phyloP scores from a whole-genome alignment of 2,797 vertebrate species.

The Parauchenoglanis ngamensis region DNA sequence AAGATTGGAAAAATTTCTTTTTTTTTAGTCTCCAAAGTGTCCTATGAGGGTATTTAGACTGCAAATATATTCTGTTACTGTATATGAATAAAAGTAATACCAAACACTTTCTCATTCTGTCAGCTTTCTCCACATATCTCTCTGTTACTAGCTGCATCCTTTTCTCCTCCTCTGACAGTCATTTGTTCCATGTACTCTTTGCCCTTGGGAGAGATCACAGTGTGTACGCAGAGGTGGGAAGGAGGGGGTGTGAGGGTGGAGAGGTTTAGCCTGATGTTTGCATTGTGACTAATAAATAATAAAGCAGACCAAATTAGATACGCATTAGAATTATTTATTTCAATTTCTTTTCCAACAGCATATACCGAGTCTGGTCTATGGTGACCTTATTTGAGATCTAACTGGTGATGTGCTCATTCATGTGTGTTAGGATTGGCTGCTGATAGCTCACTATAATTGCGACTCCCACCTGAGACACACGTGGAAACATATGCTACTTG shows the following conservation, averaged over 20 bases:
- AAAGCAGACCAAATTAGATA: not conserved
- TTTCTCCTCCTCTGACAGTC: not conserved
- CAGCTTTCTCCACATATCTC: not conserved
- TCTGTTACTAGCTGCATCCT: not conserved
- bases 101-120: not conserved
- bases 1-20: not conserved
- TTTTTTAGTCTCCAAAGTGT: not conserved
- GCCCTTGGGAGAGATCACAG: slow-evolving; percentile 6
- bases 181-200: not conserved
- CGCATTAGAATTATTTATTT: slow-evolving; percentile 5
- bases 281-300: slow-evolving; percentile 10
- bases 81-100: not conserved
- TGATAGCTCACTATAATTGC: not conserved
- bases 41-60: not conserved
- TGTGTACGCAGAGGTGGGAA: not conserved
- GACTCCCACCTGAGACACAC: not conserved
- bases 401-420: not conserved
- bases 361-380: not conserved
- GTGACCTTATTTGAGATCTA: not conserved
- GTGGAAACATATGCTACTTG: not conserved
- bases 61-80: not conserved
- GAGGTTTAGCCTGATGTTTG: not conserved
- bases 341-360: not conserved
- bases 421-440: not conserved
- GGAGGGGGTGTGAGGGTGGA: not conserved